These are phyloP conservation scores for Columba janthina DNA, from an alignment of 2,113 vertebrate genomes.

Conservation along the genomic window DNA sequence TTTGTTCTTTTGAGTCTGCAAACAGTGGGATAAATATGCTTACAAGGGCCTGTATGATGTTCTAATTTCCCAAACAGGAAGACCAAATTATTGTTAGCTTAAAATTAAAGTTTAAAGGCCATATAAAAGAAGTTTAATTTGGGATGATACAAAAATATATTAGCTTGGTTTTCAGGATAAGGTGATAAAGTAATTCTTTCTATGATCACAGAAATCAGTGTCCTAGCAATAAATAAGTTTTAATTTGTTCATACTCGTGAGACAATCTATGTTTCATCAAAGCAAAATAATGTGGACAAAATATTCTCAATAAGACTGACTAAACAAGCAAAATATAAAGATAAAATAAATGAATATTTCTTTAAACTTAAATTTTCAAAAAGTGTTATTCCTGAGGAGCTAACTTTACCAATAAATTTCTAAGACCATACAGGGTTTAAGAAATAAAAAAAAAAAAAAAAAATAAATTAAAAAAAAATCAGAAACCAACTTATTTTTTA, in stretches of 20 bases:
- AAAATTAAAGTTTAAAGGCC: not conserved
- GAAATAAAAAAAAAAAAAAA: not conserved
- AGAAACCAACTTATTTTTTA: not conserved
- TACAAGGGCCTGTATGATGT: not conserved
- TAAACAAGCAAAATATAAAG: not conserved
- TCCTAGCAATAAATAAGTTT: not conserved
- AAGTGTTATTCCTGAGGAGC: not conserved
- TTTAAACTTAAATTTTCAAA: not conserved
- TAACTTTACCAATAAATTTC: not conserved
- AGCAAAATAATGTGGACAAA: not conserved
- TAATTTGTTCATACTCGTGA: not conserved
- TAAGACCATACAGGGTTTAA: not conserved
- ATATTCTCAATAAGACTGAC: not conserved
- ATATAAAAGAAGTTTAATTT: not conserved
- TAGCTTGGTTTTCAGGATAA: not conserved
- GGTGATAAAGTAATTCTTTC: not conserved
- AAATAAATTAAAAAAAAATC: not conserved
- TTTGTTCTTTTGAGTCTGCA: not conserved
- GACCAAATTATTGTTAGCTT: not conserved
- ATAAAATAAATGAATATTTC: not conserved
- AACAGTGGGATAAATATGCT: accelerated
- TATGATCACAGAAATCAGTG: not conserved
- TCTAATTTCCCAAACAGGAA: not conserved
- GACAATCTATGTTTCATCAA: not conserved
- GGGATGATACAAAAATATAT: not conserved